Base-by-base conservation (phyloP, 2,888 invertebrate species). In the Cyclophora albipunctata region DNA sequence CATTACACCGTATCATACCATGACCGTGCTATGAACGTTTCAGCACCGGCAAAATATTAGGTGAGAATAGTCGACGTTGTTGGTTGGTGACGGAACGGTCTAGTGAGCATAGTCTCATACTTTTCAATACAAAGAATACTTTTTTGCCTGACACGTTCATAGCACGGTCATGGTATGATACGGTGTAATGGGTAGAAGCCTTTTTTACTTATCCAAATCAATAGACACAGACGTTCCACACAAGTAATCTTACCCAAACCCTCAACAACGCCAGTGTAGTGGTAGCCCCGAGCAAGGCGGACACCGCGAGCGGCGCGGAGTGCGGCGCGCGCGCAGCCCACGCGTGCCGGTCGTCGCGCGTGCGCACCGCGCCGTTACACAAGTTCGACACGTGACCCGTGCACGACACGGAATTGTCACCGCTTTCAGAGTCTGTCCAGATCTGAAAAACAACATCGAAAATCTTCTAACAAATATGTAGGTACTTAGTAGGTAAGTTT, bases 321-420 rank as follows among this genome's bases (percentile, higher is more conserved):
- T 78, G 69, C 3, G 91, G 91, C 63, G 91, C 93, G 3, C 93
- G 92, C 34, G 93, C 90, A 33, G 93, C 83, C 95, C 95, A 95
- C 63, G 94, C 89, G 79, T 95, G 94, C 42, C 91, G 90, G 75
- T 95, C 95, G 71, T 95, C 95, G 50, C 92, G 90, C 0, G 95
- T 95, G 43, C 93, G 83, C 66, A 94, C 92, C 3, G 92, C 90
- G 0, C 94, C 93, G 67, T 95, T 94, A 34, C 92, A 78, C 34
- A 95, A 75, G 76, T 93, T 94, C 47, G 86, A 83, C 0, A 92
- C 87, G 1, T 92, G 92, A 54, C 93, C 92, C 4, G 37, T 37
- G 37, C 37, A 37, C 59, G 90, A 90, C 48, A 69, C 63, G 0
- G 81, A 73, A n/a, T 80, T 79, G 52, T 87, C 85, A 1, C 81